Evolutionary conservation across 2,888 invertebrate species (phyloP).

Genomic region (Artemia sinica): DNA sequence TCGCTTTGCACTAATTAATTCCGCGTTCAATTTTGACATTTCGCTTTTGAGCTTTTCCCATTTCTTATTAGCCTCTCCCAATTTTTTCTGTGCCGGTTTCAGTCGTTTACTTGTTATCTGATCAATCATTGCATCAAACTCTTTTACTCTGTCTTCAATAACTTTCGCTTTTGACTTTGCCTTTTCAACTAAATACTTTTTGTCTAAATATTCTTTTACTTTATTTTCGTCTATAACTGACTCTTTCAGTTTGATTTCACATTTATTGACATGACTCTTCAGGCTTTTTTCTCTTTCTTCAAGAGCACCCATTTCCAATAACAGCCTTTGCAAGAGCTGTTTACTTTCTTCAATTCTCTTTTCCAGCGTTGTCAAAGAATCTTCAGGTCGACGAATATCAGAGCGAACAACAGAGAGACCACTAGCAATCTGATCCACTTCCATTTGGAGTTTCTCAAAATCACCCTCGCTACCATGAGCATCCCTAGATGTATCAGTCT

Average conservation of each 20-base stretch:
- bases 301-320: constrained; percentile 34
- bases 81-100: constrained; percentile 48
- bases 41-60: constrained; percentile 29
- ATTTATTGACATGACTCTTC: constrained; percentile 48
- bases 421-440: constrained; percentile 31
- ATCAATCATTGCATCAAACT: constrained; percentile 47
- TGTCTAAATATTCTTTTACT: constrained; percentile 40
- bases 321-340: constrained; percentile 30
- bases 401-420: background rate
- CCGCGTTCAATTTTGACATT: constrained; percentile 37
- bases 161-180: constrained; percentile 42
- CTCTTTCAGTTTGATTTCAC: constrained; percentile 45
- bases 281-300: constrained; percentile 37
- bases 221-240: constrained; percentile 48
- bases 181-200: constrained; percentile 38
- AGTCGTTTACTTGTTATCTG: constrained; percentile 50
- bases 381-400: constrained; percentile 28
- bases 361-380: constrained; percentile 30
- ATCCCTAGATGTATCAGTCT: constrained; percentile 28
- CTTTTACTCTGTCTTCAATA: constrained; percentile 45
- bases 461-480: constrained; percentile 34
- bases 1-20: constrained; percentile 27
- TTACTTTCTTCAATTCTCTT: constrained; percentile 30
- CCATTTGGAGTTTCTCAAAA: constrained; percentile 39
- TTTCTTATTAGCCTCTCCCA: constrained; percentile 47